Conservation (phyloP, 2,888 invertebrate genomes). For the Heliconius hortense region DNA sequence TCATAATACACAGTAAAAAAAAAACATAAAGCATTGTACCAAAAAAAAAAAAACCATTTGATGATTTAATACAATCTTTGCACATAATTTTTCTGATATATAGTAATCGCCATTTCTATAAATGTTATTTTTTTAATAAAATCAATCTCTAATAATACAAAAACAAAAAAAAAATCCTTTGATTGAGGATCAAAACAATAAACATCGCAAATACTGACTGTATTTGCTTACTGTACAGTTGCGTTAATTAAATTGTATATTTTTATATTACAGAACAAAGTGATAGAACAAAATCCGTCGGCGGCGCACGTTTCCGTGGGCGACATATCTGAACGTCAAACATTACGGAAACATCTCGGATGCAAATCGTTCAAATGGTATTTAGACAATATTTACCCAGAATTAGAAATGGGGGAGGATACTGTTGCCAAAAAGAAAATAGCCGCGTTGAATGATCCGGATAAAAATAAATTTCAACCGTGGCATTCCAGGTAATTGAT, state of each 20-base stretch:
- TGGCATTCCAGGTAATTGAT: conserved; percentile 87
- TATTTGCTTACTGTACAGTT: neutral
- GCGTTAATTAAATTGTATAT: neutral
- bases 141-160: no score
- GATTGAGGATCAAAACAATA: neutral
- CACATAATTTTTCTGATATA: no score
- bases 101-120: no score
- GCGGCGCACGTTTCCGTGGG: conserved; percentile 85
- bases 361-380: conserved; percentile 95
- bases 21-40: no score
- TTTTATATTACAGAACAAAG: conserved; percentile 86
- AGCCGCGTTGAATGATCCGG: conserved; percentile 80
- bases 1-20: no score
- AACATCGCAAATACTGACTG: no score
- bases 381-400: conserved; percentile 91
- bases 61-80: no score
- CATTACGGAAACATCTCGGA: conserved; percentile 86
- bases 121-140: no score
- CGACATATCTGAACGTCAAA: conserved; percentile 88
- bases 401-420: conserved; percentile 85
- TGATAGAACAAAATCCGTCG: conserved; percentile 85
- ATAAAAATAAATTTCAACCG: conserved; percentile 86
- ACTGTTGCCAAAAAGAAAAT: conserved; percentile 80
- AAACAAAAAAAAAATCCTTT: neutral
- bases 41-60: no score